Conservation (phyloP, 2,113 vertebrate genomes). For the Felis catus region DNA sequence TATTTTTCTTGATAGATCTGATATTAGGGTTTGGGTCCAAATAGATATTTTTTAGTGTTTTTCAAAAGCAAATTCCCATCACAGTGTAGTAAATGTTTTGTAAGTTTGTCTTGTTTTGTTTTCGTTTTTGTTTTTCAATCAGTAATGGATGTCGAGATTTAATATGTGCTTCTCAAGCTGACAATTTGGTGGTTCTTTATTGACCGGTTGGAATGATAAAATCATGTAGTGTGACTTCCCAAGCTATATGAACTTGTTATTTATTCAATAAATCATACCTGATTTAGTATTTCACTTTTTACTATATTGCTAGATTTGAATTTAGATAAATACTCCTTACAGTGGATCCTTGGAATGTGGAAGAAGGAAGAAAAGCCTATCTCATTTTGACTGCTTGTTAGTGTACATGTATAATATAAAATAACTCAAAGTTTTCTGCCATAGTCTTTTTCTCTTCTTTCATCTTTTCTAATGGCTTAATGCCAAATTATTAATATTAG, state of each 20-base stretch:
- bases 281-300: not conserved
- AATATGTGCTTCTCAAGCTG: not conserved
- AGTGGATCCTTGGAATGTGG: not conserved
- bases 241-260: not conserved
- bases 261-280: not conserved
- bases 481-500: not conserved
- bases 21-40: not conserved
- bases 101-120: not conserved
- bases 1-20: not conserved
- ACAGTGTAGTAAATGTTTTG: not conserved
- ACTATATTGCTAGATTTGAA: not conserved
- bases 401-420: not conserved
- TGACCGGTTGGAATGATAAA: not conserved
- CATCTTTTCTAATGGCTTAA: not conserved
- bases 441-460: not conserved
- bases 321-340: not conserved
- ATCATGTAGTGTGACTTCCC: not conserved
- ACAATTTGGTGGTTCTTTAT: not conserved
- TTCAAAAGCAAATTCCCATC: not conserved
- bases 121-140: not conserved
- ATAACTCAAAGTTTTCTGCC: not conserved
- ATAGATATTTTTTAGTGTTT: not conserved
- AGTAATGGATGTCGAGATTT: not conserved
- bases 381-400: not conserved
- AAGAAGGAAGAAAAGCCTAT: not conserved